phyloP scores from a whole-genome alignment of 2,888 invertebrate genomes.

The Eupithecia subumbrata region DNA sequence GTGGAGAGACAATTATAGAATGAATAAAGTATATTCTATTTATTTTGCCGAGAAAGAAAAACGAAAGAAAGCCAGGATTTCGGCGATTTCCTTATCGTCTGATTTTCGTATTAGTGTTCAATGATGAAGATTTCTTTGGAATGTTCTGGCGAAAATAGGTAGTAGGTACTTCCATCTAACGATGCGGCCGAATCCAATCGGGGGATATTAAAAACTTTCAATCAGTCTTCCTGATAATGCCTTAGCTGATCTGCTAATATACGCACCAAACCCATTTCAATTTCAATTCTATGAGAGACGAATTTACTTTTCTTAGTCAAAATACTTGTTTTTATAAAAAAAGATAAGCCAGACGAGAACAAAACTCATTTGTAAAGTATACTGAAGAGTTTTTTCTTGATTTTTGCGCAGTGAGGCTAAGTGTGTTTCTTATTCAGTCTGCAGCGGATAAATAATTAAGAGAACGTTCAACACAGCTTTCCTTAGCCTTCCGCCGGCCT shows the following conservation, averaged over 20 bases:
- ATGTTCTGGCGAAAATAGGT: constrained; percentile 36
- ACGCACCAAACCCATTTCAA: neutral
- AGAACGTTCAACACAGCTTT: constrained; percentile 69
- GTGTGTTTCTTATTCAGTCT: constrained; percentile 71
- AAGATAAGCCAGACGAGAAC: constrained; percentile 2
- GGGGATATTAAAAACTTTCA: constrained; percentile 82
- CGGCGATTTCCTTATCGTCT: constrained; percentile 68
- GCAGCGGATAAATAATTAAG: constrained; percentile 78
- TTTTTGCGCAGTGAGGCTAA: constrained; percentile 65
- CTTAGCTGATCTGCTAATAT: neutral
- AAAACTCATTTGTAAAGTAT: constrained; percentile 17
- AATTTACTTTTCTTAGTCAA: neutral
- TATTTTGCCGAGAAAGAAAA: constrained; percentile 41
- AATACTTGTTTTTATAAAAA: neutral
- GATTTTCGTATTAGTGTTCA: constrained; percentile 73
- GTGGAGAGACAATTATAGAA: constrained; percentile 15
- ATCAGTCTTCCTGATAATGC: constrained; percentile 55
- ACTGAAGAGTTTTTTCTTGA: constrained; percentile 44
- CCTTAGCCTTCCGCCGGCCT: constrained; percentile 44
- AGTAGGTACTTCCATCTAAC: constrained; percentile 61
- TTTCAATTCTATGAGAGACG: neutral
- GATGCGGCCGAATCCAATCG: constrained; percentile 78
- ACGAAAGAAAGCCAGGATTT: constrained; percentile 50
- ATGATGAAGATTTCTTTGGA: constrained; percentile 47
- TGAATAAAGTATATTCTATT: constrained; percentile 32